Base-by-base conservation (phyloP, 2,797 vertebrate species). In the Dendrocincla tyrannina region DNA sequence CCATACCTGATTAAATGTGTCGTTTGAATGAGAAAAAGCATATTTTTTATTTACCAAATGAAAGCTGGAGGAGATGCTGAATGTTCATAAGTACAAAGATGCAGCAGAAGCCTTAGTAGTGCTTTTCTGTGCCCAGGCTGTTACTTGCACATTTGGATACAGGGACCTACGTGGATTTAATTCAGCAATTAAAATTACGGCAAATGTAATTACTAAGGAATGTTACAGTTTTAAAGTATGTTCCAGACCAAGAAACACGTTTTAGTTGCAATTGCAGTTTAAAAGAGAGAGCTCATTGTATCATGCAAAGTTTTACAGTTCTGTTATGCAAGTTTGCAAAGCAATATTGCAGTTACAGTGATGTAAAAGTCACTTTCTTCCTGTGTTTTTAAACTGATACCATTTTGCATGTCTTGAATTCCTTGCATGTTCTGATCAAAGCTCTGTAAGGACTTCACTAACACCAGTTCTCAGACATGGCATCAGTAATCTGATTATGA, bases 351-450 rank as follows among this genome's bases (percentile, higher is more conserved):
- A 90, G 46, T 56, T 84, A 20, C 17, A 89, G 3, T 75, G 63
- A 76, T 87, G 92, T 76, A 76, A 69, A 93, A 89, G 66, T 52
- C 56, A 46, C n/a, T 87, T 92, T 94, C 81, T 85, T 87, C 68
- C 60, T 92, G 33, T 91, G 13, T 77, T 85, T 92, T 91, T 53
- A 69, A 73, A 53, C 52, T 74, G 28, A 22, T 63, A 22, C 8
- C 25, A 24, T 85, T 94, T 82, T 67, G 15, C 28, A 35, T 33
- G 23, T 53, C 39, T 88, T 81, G 42, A 91, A 63, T 94, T 91
- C 63, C 1, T 4, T 63, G 19, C 37, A 7, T 52, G 19, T 47
- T 89, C 63, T 91, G 37, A 58, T 81, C 66, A 72, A 35, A 75
- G 49, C 30, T 81, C 53, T 86, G 17, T n/a, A 49, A 20, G 62